Base-by-base conservation (phyloP, 2,888 invertebrate genomes). In the Lamproptera curius region DNA sequence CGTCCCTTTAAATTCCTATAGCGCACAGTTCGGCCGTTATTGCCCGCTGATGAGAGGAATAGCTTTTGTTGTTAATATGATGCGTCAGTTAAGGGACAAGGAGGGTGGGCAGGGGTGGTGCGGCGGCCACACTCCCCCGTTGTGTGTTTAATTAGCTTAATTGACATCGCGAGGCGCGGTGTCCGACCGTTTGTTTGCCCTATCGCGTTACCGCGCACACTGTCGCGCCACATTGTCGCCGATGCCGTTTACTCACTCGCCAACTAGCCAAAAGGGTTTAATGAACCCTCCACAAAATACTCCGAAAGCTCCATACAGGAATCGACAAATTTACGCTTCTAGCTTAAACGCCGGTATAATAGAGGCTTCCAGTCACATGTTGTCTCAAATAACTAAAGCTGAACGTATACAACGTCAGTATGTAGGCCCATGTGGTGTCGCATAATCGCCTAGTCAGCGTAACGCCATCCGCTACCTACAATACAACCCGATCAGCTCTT, bases 61-160 rank as follows among this genome's bases (percentile, higher is more conserved):
- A 60, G 70, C 71, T 75, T 74, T 78, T 79, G 73, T 80, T 76
- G 72, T 74, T 74, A 71, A 76, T 73, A 75, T 73, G 73, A 76
- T 74, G 76, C 75, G 75, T 74, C 76, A 72, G 81, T 74, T 66
- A 67, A 73, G 72, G 73, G 73, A 65, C 63, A 67, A 62, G 56
- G 66, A 65, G 69, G 72, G 69, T 59, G 70, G 67, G 65, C 55
- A 56, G 56, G 59, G 61, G 62, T 57, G 58, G 52, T 51, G 57
- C 60, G 64, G 58, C 63, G 70, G 61, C 70, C 70, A 62, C 68
- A 73, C 69, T 73, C 76, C 76, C 82, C 76, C 73, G 58, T 73
- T 72, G 70, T 76, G 73, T 85, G 86, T 85, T 86, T 86, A 86
- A 87, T 87, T 86, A 87, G 84, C 84, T 77, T 86, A 86, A 87